Base-by-base conservation (phyloP, 1,140 invertebrate genomes). In the Zaprionus africanus region DNA sequence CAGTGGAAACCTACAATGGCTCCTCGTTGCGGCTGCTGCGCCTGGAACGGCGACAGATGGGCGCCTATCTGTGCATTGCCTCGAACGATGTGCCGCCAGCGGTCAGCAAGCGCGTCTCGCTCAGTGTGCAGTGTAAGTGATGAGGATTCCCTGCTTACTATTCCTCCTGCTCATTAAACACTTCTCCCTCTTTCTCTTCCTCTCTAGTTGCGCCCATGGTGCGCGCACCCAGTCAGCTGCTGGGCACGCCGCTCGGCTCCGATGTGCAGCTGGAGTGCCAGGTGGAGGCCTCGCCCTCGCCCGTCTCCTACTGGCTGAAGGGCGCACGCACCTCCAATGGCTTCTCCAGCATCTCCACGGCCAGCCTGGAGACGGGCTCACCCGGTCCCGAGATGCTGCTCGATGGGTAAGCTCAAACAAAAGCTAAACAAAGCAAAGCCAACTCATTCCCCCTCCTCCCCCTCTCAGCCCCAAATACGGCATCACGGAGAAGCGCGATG, bases 61-160 rank as follows among this genome's bases (percentile, higher is more conserved):
- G 97, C 36, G 96, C 96, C 34, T 97, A 97, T 93, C 94, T 97
- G 73, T 98, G 97, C 93, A 97, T 97, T 80, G 97, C 97, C 31
- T 96, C 96, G 85, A 98, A 98, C 92, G 97, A 98, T 93, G 97
- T 98, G 24, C 97, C 97, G 68, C 97, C 97, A 28, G 96, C 97
- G 13, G 96, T 97, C 84, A 97, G 96, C 94, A 98, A 97, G 93
- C 93, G 97, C 78, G 96, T 98, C 75, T 96, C 95, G 56, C 94
- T 98, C 49, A 96, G 96, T 92, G 97, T 98, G 63, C 97, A 97
- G 93, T 98, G 97, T 98, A 94, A 97, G 97, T 96, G 5, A 3
- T 15, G 28, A 3, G 1, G 2, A 7, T 13, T 6, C n/a, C 24
- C 19, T 19, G 4, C 24, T 22, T 9, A 0, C 58, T 19, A 11